Evolutionary conservation across 2,888 invertebrate genomes (phyloP).

Genomic region (Thelaira solivaga): DNA sequence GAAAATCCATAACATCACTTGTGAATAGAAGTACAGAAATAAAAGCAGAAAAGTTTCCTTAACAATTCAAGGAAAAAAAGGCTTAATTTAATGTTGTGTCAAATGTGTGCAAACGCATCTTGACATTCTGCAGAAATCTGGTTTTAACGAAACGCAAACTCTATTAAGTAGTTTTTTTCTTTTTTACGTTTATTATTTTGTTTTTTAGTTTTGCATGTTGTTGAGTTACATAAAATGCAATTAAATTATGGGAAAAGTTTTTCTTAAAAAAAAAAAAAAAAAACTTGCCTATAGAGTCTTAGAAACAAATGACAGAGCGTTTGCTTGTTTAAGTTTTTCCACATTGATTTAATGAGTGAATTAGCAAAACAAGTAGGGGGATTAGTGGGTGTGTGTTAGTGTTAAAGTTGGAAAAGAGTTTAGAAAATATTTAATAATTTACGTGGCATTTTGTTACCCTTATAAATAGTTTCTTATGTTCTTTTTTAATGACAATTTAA

Average conservation of each 20-base stretch:
- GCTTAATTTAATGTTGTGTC: conserved; percentile 59
- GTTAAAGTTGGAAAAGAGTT: conserved; percentile 23
- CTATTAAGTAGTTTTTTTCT: not conserved
- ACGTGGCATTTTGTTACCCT: conserved; percentile 12
- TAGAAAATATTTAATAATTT: conserved; percentile 57
- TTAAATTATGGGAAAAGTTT: conserved; percentile 55
- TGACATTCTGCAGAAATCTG: conserved; percentile 50
- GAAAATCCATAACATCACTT: conserved; percentile 35
- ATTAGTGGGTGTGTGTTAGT: not conserved
- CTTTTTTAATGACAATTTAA: conserved; percentile 44
- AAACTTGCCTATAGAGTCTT: too few relatives aligned
- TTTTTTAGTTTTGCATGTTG: conserved; percentile 6
- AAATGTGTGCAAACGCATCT: conserved; percentile 56
- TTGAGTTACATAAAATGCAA: conserved; percentile 48
- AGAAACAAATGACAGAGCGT: not conserved
- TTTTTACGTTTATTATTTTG: too few relatives aligned
- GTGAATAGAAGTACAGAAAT: too few relatives aligned
- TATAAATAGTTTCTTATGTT: too few relatives aligned
- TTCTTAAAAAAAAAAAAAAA: conserved; percentile 2
- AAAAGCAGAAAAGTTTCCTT: conserved; percentile 37
- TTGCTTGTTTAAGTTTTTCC: not conserved
- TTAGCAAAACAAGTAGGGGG: not conserved
- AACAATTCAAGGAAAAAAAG: conserved; percentile 28
- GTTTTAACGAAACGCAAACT: conserved; percentile 28
- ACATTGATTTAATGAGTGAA: conserved; percentile 17